Evolutionary conservation across 2,888 invertebrate species (phyloP).

Genomic region (Aleiodes alternator): DNA sequence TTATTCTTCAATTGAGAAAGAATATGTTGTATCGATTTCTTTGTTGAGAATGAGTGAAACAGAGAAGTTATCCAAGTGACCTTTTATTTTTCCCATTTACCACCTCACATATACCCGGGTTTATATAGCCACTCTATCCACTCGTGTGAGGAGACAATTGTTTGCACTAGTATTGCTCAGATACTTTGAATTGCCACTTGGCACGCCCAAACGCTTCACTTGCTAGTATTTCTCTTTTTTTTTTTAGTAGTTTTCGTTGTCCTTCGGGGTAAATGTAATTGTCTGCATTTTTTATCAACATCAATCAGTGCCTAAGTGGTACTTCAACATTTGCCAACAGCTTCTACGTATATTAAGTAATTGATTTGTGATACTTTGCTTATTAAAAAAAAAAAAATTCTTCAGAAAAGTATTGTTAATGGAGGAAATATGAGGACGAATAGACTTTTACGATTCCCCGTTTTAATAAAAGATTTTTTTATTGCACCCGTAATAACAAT

Average conservation of each 20-base stretch:
- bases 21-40: slow-evolving; percentile 17
- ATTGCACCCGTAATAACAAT: too few relatives aligned
- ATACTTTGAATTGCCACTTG: slow-evolving; percentile 23
- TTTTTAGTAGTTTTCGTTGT: not conserved
- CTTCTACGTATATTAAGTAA: too few relatives aligned
- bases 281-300: too few relatives aligned
- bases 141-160: slow-evolving; percentile 20
- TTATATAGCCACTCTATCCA: slow-evolving; percentile 24
- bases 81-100: slow-evolving; percentile 6
- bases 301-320: too few relatives aligned
- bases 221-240: not conserved
- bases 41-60: slow-evolving; percentile 8
- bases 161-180: slow-evolving; percentile 22
- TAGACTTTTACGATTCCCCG: too few relatives aligned
- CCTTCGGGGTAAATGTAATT: too few relatives aligned
- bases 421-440: too few relatives aligned
- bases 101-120: slow-evolving; percentile 6
- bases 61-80: slow-evolving; percentile 2
- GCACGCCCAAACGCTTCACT: slow-evolving; percentile 16
- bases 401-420: too few relatives aligned
- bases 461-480: too few relatives aligned
- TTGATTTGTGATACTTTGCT: too few relatives aligned
- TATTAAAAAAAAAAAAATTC: too few relatives aligned
- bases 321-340: too few relatives aligned
- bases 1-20: not conserved